A percentile compares a stretch with the other conserved stretches of the same genome.
Conservation (phyloP, 2,113 vertebrate species). For the Maccullochella peelii region DNA sequence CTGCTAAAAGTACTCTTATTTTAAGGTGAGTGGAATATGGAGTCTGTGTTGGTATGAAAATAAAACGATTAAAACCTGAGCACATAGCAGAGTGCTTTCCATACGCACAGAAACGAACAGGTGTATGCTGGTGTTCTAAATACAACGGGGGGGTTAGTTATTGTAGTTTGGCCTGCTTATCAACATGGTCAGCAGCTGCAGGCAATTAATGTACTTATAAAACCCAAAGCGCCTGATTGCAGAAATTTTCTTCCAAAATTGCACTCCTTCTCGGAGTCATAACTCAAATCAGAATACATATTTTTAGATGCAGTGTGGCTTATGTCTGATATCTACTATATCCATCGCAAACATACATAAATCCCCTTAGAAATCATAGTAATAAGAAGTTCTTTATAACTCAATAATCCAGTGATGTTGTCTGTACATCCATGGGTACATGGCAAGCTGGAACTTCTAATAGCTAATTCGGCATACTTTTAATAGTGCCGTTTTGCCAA, state of each 20-base stretch:
- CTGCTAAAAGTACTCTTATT: constrained; percentile 9
- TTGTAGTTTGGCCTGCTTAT: neutral
- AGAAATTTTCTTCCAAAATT: neutral
- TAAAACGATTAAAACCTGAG: neutral
- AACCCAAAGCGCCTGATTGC: neutral
- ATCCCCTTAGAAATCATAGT: neutral
- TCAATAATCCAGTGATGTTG: neutral
- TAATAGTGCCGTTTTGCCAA: neutral
- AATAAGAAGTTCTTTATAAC: neutral
- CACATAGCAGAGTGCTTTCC: neutral
- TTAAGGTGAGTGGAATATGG: neutral
- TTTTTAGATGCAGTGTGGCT: neutral
- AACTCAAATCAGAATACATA: too few species aligned
- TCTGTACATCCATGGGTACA: neutral
- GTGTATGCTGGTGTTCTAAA: neutral
- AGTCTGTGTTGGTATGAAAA: neutral
- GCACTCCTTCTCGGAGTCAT: too few species aligned
- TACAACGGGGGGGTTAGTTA: neutral
- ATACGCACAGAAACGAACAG: neutral
- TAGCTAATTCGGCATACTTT: neutral
- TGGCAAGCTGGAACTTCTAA: neutral
- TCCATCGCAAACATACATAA: neutral
- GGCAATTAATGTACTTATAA: neutral
- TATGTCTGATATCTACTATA: too few species aligned
- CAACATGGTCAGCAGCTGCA: neutral